Evolutionary conservation across 2,797 vertebrate species (phyloP), one percentile per base, ranked within the genome.

Genomic region (Apodemus agrarius): DNA sequence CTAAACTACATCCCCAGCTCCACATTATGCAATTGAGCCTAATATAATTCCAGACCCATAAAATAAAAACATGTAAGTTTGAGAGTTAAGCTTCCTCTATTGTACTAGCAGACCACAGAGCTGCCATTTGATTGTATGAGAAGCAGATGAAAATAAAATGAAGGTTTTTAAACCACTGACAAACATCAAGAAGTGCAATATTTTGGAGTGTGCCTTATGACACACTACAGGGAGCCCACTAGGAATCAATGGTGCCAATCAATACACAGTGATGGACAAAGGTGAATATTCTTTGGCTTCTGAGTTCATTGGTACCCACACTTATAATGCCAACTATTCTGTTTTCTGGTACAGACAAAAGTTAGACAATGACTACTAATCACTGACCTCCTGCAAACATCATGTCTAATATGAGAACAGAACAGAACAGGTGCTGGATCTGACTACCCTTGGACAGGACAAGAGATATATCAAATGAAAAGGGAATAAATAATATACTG

Each of bases 51-150:
- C 24, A 83, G 57, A 31, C 40, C n/a, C 78, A 3, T 72, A 82
- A 88, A 92, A 76, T n/a, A 91, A 90, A 93, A 78, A 67, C 49
- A 63, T 29, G 52, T 10, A 80, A 69, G 49, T 24, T 84, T 54
- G 74, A 19, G 13, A 19, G 22, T 72, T 52, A 43, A 22, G 13
- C 61, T 94, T 83, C 13, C n/a, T 82, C 4, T 29, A 74, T 24
- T 74, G 6, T 37, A 57, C 78, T 37, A 3, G 34, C 26, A 82
- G 65, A 16, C 22, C 67, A 82, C 67, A 91, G 10, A 52, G 24
- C 67, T 79, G 16, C 21, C 59, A 52, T 40, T 89, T 90, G 79
- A 91, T 17, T 34, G 54, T 0, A 31, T 59, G 52, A 94, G 88
- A 94, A 94, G 19, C 9, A 75, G 89, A 67, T 40, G 16, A 10